Percentiles rank a stretch among this genome's conserved stretches.
These are phyloP conservation scores for Gymnocypris eckloni DNA, from an alignment of 2,797 vertebrate species.

Conservation along the genomic window DNA sequence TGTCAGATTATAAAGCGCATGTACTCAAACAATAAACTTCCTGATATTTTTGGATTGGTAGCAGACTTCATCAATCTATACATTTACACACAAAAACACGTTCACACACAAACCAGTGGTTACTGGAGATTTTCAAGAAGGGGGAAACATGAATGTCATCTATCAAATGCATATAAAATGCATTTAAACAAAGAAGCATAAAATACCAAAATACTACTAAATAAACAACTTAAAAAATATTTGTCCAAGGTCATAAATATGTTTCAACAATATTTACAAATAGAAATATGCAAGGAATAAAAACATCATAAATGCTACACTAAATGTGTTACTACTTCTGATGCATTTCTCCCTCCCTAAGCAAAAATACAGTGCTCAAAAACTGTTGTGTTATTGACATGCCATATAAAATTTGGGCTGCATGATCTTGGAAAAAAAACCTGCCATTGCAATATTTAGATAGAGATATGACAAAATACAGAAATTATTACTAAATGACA, in stretches of 20 bases:
- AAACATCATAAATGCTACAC: background rate
- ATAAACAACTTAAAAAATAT: background rate
- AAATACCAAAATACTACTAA: background rate
- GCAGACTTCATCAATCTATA: conserved; percentile 3
- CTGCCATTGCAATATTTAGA: background rate
- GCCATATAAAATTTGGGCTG: background rate
- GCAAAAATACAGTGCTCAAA: background rate
- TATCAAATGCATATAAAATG: background rate
- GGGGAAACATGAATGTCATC: background rate
- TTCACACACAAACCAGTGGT: background rate
- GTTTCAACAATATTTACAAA: background rate
- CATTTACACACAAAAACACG: background rate
- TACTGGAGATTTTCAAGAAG: background rate
- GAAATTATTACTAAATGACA: background rate
- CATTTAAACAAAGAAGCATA: too few relatives aligned
- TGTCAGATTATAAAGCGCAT: conserved; percentile 13
- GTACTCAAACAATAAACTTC: conserved; percentile 24
- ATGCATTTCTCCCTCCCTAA: background rate
- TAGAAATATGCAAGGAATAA: too few relatives aligned
- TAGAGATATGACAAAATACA: background rate
- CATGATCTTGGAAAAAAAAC: background rate
- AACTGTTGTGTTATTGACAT: background rate
- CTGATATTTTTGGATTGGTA: conserved; percentile 6
- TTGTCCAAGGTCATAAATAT: background rate
- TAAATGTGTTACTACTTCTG: background rate